Percentiles rank a stretch among this genome's conserved stretches.
phyloP scores from a whole-genome alignment of 2,888 invertebrate species.

The Agrochola litura region DNA sequence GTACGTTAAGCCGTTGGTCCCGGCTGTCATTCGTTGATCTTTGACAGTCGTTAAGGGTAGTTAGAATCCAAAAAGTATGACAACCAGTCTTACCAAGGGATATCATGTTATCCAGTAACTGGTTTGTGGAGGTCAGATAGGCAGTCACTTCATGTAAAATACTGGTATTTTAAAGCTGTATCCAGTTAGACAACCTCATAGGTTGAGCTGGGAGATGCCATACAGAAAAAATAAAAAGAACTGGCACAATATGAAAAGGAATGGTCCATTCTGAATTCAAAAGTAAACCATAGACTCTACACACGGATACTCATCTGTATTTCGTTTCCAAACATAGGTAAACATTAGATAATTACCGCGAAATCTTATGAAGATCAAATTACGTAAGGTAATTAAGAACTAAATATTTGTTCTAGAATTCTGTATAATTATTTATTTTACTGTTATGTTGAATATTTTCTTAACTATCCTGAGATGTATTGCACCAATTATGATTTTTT shows the following conservation, averaged over 20 bases:
- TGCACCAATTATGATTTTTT: not conserved
- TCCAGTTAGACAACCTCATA: not conserved
- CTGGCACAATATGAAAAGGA: not conserved
- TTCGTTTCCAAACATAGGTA: slow-evolving; percentile 4
- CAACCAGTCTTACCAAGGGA: not conserved
- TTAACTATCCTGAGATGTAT: not conserved
- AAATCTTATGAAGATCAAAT: slow-evolving; percentile 36
- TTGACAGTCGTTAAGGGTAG: not conserved
- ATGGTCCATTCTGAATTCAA: not conserved
- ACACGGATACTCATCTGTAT: not conserved
- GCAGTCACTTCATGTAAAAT: too few species aligned
- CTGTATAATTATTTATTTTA: slow-evolving; percentile 23
- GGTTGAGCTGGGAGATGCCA: not conserved
- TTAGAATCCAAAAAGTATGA: not conserved
- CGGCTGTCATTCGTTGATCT: not conserved
- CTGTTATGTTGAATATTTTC: slow-evolving; percentile 15
- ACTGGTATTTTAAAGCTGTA: too few species aligned
- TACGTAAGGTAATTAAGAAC: slow-evolving; percentile 42
- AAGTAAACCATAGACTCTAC: not conserved
- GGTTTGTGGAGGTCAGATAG: too few species aligned
- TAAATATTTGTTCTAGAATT: slow-evolving; percentile 47
- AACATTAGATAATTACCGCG: slow-evolving; percentile 27
- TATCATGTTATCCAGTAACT: not conserved
- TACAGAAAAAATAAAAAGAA: too few species aligned
- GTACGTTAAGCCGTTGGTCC: not conserved